Conservation (phyloP, 2,797 vertebrate genomes). For the Cryptoprocta ferox region DNA sequence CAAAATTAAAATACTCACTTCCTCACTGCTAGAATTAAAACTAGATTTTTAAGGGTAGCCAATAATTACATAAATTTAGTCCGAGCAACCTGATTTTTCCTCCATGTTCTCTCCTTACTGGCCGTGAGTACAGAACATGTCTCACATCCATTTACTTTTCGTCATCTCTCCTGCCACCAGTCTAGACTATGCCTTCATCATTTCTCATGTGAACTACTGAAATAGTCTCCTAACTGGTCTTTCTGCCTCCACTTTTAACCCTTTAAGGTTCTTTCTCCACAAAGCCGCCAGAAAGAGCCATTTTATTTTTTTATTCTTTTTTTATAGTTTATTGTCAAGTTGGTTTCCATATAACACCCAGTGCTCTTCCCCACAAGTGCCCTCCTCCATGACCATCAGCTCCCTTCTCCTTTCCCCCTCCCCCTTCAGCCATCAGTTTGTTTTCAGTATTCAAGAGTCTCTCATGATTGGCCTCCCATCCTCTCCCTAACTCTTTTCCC, state of each 20-base stretch:
- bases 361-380: too few relatives aligned
- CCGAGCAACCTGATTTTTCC: neutral
- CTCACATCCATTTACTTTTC: neutral
- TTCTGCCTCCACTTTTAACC: constrained; percentile 25
- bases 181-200: neutral
- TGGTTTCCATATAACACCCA: too few relatives aligned
- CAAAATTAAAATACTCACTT: neutral
- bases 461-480: too few relatives aligned
- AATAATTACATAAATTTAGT: neutral
- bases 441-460: too few relatives aligned
- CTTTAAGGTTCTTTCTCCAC: neutral
- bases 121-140: neutral
- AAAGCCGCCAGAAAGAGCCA: neutral
- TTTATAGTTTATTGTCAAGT: too few relatives aligned
- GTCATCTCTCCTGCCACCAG: neutral
- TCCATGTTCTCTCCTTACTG: neutral
- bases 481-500: too few relatives aligned
- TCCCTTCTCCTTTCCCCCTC: too few relatives aligned
- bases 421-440: too few relatives aligned
- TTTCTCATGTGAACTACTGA: neutral
- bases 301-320: too few relatives aligned
- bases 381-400: too few relatives aligned
- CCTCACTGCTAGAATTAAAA: neutral
- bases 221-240: neutral
- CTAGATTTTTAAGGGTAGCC: neutral